phyloP scores from a whole-genome alignment of 2,797 vertebrate species.

The Lophius americanus region DNA sequence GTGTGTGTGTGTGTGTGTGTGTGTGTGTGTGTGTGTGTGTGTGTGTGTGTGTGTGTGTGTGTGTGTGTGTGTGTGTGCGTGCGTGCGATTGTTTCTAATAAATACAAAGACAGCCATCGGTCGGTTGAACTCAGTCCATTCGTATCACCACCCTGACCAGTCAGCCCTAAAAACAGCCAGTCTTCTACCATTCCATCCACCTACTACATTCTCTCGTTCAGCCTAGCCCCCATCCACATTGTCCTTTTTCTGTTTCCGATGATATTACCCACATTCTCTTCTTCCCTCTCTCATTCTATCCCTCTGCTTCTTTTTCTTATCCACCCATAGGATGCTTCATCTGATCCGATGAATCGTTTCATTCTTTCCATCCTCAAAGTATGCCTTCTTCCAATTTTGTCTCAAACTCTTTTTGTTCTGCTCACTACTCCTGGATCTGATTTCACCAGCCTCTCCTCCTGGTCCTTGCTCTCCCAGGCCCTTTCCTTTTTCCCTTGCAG shows the following conservation, averaged over 20 bases:
- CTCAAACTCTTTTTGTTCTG: conserved; percentile 57
- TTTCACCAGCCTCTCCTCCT: conserved; percentile 31
- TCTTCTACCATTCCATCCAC: conserved; percentile 15
- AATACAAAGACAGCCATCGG: conserved; percentile 24
- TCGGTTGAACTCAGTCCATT: conserved; percentile 51
- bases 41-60: too few relatives aligned
- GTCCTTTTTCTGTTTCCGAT: conserved; percentile 6
- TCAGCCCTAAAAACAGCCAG: conserved; percentile 33
- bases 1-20: conserved; percentile 5
- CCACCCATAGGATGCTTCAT: conserved; percentile 25
- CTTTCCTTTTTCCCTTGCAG: conserved; percentile 51
- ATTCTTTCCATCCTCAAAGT: conserved; percentile 59
- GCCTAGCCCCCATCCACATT: conserved; percentile 1
- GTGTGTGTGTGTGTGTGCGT: conserved; percentile 21
- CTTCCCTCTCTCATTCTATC: conserved; percentile 14
- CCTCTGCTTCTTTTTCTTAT: conserved; percentile 19
- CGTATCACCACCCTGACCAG: conserved; percentile 43
- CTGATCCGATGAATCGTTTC: conserved; percentile 52
- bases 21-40: conserved; percentile 8
- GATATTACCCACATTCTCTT: conserved; percentile 6
- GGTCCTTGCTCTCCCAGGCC: conserved; percentile 20
- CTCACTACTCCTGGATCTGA: conserved; percentile 56
- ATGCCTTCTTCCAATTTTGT: conserved; percentile 58
- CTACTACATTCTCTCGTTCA: conserved; percentile 24
- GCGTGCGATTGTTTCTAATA: conserved; percentile 35